phyloP scores from a whole-genome alignment of 2,888 invertebrate species.

The Isoperla grammatica region DNA sequence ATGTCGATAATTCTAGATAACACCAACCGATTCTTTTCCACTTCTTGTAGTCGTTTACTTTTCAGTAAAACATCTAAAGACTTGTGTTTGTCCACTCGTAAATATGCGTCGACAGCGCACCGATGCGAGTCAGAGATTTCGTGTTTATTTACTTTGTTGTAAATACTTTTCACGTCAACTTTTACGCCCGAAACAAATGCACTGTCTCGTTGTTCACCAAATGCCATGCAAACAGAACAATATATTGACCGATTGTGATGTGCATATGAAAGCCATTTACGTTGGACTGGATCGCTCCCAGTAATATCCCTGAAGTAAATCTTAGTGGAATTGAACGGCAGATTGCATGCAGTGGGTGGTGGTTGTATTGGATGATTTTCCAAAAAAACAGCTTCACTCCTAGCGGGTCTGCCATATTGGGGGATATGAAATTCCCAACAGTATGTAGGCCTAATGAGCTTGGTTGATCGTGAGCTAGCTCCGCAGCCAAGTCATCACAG shows the following conservation, averaged over 20 bases:
- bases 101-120: not conserved
- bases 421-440: not conserved
- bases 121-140: not conserved
- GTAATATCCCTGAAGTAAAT: not conserved
- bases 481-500: too few species aligned
- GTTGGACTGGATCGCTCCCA: not conserved
- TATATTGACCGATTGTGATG: not conserved
- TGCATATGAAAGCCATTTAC: slow-evolving; percentile 1
- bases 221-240: slow-evolving; percentile 8
- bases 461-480: too few species aligned
- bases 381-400: slow-evolving; percentile 1
- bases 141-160: slow-evolving; percentile 1
- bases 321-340: slow-evolving; percentile 1
- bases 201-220: not conserved
- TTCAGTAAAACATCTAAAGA: not conserved
- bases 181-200: slow-evolving; percentile 5
- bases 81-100: slow-evolving; percentile 1
- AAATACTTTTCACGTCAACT: slow-evolving; percentile 5
- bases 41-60: not conserved
- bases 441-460: too few species aligned
- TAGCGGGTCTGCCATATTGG: not conserved
- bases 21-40: not conserved
- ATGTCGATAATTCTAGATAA: slow-evolving; percentile 7
- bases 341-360: not conserved
- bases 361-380: slow-evolving; percentile 6